phyloP scores from a whole-genome alignment of 2,113 vertebrate species.

The Butastur rufipennis region DNA sequence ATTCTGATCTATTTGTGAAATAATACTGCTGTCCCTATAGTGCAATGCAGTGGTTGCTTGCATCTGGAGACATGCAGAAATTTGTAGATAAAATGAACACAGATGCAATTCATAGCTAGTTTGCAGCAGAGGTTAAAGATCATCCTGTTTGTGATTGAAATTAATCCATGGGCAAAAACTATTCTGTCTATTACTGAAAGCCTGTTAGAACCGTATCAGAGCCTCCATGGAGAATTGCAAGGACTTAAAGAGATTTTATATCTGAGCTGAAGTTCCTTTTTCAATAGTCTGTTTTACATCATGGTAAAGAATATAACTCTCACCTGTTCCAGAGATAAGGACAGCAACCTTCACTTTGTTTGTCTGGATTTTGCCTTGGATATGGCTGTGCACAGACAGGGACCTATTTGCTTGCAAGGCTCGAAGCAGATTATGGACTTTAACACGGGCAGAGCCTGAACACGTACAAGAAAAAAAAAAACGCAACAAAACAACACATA shows the following conservation, averaged over 20 bases:
- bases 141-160: background rate
- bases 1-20: background rate
- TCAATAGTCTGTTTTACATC: background rate
- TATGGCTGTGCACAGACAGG: background rate
- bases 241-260: background rate
- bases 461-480: background rate
- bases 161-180: background rate
- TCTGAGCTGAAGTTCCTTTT: background rate
- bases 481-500: rapidly evolving
- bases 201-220: background rate
- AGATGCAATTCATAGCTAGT: background rate
- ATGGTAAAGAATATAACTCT: background rate
- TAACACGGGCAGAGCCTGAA: conserved; percentile 67
- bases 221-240: background rate
- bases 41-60: background rate
- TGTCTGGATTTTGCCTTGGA: conserved; percentile 42
- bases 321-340: conserved; percentile 96
- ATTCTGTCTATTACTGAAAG: background rate
- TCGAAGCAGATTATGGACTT: conserved; percentile 68
- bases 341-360: conserved; percentile 84
- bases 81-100: background rate
- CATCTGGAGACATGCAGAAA: background rate
- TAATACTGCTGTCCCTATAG: background rate
- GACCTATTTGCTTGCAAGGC: conserved; percentile 58
- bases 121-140: background rate